A percentile compares a stretch with the other conserved stretches of the same genome.
phyloP scores from a whole-genome alignment of 2,113 vertebrate species.

The Tragelaphus imberbis region DNA sequence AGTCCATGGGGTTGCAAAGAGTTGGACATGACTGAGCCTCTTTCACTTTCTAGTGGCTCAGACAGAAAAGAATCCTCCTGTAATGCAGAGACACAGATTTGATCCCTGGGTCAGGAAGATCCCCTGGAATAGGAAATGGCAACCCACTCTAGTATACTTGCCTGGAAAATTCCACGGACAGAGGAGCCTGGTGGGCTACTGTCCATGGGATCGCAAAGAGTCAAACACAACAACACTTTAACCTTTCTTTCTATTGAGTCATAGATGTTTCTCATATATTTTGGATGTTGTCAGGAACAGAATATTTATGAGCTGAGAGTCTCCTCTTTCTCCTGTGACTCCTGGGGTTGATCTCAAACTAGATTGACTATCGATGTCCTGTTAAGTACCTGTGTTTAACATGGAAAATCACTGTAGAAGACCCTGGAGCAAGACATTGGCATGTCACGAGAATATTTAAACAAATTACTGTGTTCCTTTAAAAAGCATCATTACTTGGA shows the following conservation, averaged over 20 bases:
- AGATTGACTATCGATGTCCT: fast-evolving
- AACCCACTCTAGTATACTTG: background rate
- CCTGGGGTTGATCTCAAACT: background rate
- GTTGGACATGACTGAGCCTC: fast-evolving
- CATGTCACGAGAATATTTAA: fast-evolving
- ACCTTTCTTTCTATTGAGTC: background rate
- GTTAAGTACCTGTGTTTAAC: too few relatives aligned
- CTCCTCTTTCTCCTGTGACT: too few relatives aligned
- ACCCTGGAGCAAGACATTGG: too few relatives aligned
- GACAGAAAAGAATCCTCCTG: background rate
- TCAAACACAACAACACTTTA: background rate
- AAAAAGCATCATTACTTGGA: fast-evolving
- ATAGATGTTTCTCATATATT: background rate
- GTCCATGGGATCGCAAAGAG: background rate
- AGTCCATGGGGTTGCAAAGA: background rate
- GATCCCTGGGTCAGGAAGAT: background rate
- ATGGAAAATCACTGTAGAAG: background rate
- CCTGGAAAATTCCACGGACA: background rate
- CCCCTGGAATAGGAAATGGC: background rate
- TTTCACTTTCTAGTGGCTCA: background rate
- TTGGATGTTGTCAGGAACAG: background rate
- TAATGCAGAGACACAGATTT: background rate
- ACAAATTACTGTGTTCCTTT: fast-evolving
- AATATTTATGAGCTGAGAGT: too few relatives aligned
- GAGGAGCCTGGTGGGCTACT: background rate